phyloP scores from a whole-genome alignment of 2,113 vertebrate genomes.

The Pristiophorus japonicus region DNA sequence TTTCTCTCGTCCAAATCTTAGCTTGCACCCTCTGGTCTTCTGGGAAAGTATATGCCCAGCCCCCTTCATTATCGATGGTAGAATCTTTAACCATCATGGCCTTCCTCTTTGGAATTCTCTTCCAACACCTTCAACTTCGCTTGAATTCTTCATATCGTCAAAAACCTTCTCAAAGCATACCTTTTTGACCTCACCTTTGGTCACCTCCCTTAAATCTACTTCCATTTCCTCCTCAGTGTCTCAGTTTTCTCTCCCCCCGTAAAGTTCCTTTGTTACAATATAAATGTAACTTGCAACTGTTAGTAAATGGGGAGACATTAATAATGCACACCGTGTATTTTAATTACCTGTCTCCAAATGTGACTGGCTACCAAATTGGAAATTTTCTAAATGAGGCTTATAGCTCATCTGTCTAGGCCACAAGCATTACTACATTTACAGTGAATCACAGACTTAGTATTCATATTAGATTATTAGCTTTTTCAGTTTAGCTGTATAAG shows the following conservation, averaged over 20 bases:
- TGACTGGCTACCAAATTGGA: neutral
- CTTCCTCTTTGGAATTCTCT: neutral
- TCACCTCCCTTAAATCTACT: neutral
- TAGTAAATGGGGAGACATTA: too few species aligned
- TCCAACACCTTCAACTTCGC: neutral
- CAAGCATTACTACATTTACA: neutral
- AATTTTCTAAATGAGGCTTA: neutral
- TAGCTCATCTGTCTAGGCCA: neutral
- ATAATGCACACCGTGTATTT: neutral
- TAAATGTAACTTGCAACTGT: neutral
- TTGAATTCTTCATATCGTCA: neutral
- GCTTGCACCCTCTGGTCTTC: neutral
- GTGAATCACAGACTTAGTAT: neutral
- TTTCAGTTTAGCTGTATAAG: neutral
- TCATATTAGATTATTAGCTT: neutral
- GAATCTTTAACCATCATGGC: neutral
- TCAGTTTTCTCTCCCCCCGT: neutral
- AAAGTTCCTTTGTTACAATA: neutral
- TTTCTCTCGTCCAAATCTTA: neutral
- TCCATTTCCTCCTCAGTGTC: neutral
- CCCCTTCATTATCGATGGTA: neutral
- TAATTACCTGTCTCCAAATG: neutral
- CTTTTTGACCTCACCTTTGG: neutral
- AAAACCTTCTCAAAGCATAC: neutral
- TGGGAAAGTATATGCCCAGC: neutral